Percentiles rank a stretch among this genome's conserved stretches.
Conservation (phyloP, 30 jellyfish, hydroid and myxozoan species). For the Aurelia coerulea region DNA sequence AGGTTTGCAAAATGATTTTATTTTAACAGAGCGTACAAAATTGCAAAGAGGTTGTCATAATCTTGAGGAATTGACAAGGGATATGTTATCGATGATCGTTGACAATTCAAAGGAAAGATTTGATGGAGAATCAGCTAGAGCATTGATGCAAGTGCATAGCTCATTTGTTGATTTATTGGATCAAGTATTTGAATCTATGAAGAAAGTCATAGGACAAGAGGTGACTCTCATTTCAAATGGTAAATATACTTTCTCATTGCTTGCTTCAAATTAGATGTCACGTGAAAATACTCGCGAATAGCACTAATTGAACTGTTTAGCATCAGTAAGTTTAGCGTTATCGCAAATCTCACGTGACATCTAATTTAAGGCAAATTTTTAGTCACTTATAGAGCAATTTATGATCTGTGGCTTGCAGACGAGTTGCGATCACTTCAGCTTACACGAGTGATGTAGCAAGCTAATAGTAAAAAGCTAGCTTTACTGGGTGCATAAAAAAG, state of each 20-base stretch:
- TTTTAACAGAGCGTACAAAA: not conserved
- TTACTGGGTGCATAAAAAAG: no score
- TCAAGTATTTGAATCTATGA: not conserved
- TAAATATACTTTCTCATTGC: not conserved
- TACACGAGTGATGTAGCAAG: no score
- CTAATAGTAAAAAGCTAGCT: no score
- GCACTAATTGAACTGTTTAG: no score
- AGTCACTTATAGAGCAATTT: not conserved
- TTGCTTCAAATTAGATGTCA: not conserved
- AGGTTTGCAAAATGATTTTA: no score
- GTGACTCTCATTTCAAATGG: slow-evolving; percentile 28
- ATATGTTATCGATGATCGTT: not conserved
- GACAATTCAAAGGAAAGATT: not conserved
- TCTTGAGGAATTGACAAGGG: not conserved
- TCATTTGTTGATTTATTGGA: not conserved
- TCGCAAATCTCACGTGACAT: no score
- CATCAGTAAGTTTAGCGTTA: no score
- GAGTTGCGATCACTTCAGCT: no score
- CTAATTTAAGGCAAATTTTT: not conserved
- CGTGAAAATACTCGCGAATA: no score
- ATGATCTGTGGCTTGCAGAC: no score
- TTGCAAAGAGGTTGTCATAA: not conserved
- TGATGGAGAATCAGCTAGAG: not conserved
- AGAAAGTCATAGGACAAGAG: slow-evolving; percentile 10
- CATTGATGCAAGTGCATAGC: slow-evolving; percentile 1